phyloP scores from a whole-genome alignment of 2,113 vertebrate genomes.

The Scartelaos histophorus region DNA sequence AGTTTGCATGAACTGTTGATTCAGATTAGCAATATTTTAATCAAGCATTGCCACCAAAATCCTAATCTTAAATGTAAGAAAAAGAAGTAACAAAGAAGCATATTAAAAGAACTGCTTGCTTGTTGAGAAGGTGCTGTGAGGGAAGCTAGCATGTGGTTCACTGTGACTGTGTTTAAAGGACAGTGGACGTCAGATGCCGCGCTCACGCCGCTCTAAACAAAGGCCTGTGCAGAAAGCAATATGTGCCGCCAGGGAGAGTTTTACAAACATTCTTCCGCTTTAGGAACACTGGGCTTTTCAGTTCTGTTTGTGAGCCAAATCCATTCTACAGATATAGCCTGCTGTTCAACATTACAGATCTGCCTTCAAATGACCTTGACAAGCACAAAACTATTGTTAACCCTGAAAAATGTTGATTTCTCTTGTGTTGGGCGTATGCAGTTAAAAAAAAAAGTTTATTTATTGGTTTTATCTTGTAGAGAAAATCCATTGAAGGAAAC shows the following conservation, averaged over 20 bases:
- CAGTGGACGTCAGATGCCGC: slow-evolving; percentile 44
- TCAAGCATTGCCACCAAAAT: slow-evolving; percentile 77
- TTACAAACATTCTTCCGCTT: slow-evolving; percentile 69
- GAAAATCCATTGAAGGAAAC: slow-evolving; percentile 72
- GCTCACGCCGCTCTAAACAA: slow-evolving; percentile 61
- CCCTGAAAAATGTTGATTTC: slow-evolving; percentile 72
- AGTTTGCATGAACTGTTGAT: slow-evolving; percentile 81
- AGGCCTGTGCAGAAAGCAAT: slow-evolving; percentile 78
- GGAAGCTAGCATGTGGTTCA: slow-evolving; percentile 66
- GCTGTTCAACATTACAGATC: slow-evolving; percentile 80
- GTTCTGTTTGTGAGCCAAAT: slow-evolving; percentile 82
- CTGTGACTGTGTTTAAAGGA: slow-evolving; percentile 45
- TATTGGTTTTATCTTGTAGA: slow-evolving; percentile 75
- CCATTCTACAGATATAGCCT: slow-evolving; percentile 75
- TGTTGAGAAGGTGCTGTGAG: slow-evolving; percentile 54
- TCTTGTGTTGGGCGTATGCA: slow-evolving; percentile 67
- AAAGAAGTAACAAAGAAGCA: slow-evolving; percentile 58
- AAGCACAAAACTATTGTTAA: slow-evolving; percentile 84
- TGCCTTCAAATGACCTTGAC: slow-evolving; percentile 84
- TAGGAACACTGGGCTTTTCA: slow-evolving; percentile 74
- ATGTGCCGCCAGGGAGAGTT: slow-evolving; percentile 75
- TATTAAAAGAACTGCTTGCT: slow-evolving; percentile 68
- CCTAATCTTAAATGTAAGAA: slow-evolving; percentile 56
- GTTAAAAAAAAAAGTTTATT: slow-evolving; percentile 66
- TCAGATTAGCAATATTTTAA: slow-evolving; percentile 84